Base-by-base conservation (phyloP, 2,797 vertebrate species). In the Pangasius krempfi region DNA sequence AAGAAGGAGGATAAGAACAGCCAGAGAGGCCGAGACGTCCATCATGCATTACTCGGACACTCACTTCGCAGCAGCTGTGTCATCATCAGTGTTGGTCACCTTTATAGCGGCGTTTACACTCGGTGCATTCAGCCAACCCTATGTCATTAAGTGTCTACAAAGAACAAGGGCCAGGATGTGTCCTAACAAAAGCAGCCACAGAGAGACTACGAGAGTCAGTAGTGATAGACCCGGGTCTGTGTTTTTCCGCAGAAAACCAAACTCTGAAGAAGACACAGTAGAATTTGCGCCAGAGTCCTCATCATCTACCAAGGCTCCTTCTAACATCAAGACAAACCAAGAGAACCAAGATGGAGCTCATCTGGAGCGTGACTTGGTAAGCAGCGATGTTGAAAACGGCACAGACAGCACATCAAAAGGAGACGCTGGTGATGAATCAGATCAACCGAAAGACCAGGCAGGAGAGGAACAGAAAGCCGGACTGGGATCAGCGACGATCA, bases 51-150 rank as follows among this genome's bases (percentile, higher is more conserved):
- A 93, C 30, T 92, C 94, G 1, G 86, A 91, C 0, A 22, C n/a
- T 16, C 37, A 82, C 62, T 93, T 96, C 10, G 90, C 76, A 1
- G 94, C 89, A 68, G 95, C 93, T 0, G 95, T 97, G 22, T 88
- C 86, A 0, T 94, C 93, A 0, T 94, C 96, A 0, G 95, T 96
- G 54, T 54, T 96, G 64, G 73, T 96, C 80, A 95, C 95, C 1
- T 96, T 96, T 64, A 86, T 94, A 83, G 50, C 93, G 37, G 96
- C 95, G 37, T 96, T 97, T 92, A 93, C 91, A 0, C 89, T 93
- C 0, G 96, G 96, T 79, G 95, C 96, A 47, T 86, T 95, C 79
- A 92, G 84, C 88, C 93, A 95, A 86, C 87, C 91, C 2, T 92
- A 82, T 0, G 91, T 96, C 30, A 92, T 95, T 79, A 94, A 92